Percentiles rank a stretch among this genome's conserved stretches.
phyloP scores from a whole-genome alignment of 2,797 vertebrate species.

The Gymnopithys bicolor region DNA sequence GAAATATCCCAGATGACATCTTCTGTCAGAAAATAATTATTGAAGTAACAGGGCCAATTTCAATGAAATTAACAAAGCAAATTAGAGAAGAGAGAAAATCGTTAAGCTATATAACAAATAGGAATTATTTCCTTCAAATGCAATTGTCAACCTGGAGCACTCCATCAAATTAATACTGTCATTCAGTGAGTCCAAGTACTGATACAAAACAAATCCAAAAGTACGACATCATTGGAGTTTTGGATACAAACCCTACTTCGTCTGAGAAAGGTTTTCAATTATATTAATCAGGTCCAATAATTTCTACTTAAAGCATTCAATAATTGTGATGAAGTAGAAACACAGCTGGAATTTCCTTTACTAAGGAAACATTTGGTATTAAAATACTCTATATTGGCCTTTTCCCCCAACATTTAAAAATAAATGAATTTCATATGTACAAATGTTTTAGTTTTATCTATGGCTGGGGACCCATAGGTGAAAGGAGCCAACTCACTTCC shows the following conservation, averaged over 20 bases:
- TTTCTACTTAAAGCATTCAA: neutral
- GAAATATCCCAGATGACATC: slow-evolving; percentile 63
- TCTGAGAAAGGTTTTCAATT: neutral
- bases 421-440: neutral
- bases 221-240: neutral
- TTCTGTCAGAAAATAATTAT: slow-evolving; percentile 70
- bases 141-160: neutral
- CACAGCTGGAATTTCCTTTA: neutral
- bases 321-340: neutral
- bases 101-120: neutral
- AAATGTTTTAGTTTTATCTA: neutral
- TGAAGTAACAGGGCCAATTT: slow-evolving; percentile 44
- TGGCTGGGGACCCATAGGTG: neutral
- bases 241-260: neutral
- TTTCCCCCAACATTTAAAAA: neutral
- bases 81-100: slow-evolving; percentile 51
- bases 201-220: neutral
- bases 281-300: neutral
- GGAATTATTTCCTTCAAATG: neutral
- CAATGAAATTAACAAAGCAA: slow-evolving; percentile 64
- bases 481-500: neutral
- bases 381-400: neutral
- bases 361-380: neutral
- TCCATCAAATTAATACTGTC: neutral
- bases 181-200: neutral